Conservation (phyloP, 2,888 invertebrate species). For the Pasiphila rectangulata region DNA sequence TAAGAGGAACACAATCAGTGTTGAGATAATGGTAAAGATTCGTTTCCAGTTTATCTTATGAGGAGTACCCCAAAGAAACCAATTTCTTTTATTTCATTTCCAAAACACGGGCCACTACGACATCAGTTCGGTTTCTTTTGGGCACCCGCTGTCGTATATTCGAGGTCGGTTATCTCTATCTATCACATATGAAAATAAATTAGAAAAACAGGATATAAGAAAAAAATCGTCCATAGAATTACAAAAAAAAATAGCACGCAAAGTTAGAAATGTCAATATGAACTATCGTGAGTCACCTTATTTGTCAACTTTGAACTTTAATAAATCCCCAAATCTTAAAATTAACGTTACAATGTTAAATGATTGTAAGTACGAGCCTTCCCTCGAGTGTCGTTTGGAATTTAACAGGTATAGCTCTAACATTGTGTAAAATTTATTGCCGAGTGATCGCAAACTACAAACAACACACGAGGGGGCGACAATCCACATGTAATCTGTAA, state of each 20-base stretch:
- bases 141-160: too few relatives aligned
- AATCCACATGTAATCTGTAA: slow-evolving; percentile 66
- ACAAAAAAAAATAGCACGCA: slow-evolving; percentile 68
- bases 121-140: too few relatives aligned
- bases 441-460: slow-evolving; percentile 19
- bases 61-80: too few relatives aligned
- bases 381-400: slow-evolving; percentile 33
- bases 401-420: slow-evolving; percentile 30
- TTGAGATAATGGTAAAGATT: slow-evolving; percentile 65
- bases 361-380: slow-evolving; percentile 33
- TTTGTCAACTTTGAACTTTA: slow-evolving; percentile 77
- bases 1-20: slow-evolving; percentile 57
- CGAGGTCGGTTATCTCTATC: slow-evolving; percentile 71
- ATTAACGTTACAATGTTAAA: slow-evolving; percentile 66
- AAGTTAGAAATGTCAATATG: slow-evolving; percentile 67
- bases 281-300: slow-evolving; percentile 75
- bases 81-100: too few relatives aligned
- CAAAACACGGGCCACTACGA: too few relatives aligned
- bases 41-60: slow-evolving; percentile 62
- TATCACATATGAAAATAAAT: slow-evolving; percentile 78
- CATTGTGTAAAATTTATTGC: slow-evolving; percentile 3
- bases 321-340: slow-evolving; percentile 72
- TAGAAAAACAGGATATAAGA: slow-evolving; percentile 63
- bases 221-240: slow-evolving; percentile 67
- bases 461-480: slow-evolving; percentile 23